Conservation (phyloP, 2,113 vertebrate species). For the Rhinoderma darwinii region DNA sequence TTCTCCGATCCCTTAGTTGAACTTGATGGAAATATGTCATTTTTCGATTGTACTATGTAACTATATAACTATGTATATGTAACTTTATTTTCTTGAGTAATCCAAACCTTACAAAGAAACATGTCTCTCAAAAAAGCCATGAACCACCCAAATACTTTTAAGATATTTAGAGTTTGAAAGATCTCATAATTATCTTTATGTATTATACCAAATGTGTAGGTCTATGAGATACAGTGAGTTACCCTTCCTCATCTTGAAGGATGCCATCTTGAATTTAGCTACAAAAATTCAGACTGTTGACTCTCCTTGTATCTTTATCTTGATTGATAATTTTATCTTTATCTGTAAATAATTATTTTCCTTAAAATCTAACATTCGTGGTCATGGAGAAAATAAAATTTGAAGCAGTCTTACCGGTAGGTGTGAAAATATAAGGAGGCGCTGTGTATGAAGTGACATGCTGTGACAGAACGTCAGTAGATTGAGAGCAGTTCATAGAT, state of each 20-base stretch:
- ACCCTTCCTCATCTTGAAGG: too few species aligned
- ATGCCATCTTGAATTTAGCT: neutral
- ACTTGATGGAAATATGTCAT: too few species aligned
- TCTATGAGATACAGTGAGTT: neutral
- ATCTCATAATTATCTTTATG: neutral
- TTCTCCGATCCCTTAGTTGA: too few species aligned
- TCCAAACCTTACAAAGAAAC: too few species aligned
- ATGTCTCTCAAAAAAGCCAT: too few species aligned
- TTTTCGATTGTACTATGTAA: too few species aligned
- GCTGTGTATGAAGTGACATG: neutral
- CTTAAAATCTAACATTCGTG: neutral
- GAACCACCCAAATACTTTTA: too few species aligned
- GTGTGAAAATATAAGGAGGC: neutral
- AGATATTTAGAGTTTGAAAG: too few species aligned
- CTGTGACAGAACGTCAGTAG: conserved; percentile 14
- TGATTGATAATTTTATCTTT: neutral
- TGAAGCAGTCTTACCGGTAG: neutral
- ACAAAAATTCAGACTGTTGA: neutral
- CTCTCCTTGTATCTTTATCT: neutral
- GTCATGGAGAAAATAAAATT: neutral
- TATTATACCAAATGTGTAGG: neutral
- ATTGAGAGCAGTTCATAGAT: neutral
- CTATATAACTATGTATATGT: too few species aligned
- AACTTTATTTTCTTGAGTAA: too few species aligned
- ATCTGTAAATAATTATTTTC: neutral